phyloP scores from a whole-genome alignment of 2,888 invertebrate species.

The Eupithecia subumbrata region DNA sequence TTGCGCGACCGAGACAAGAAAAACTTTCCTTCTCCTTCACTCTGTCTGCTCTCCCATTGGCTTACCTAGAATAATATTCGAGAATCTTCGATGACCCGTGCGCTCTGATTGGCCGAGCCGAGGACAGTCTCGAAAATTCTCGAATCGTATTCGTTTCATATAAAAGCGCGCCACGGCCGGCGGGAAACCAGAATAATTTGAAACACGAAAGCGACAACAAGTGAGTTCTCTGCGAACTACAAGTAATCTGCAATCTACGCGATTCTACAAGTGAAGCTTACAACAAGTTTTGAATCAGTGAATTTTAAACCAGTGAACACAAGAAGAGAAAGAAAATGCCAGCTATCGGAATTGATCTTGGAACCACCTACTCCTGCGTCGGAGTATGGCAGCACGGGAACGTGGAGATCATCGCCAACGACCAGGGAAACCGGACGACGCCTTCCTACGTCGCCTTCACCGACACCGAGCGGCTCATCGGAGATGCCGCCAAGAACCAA shows the following conservation, averaged over 20 bases:
- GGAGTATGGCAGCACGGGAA: slow-evolving; percentile 86
- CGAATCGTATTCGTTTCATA: slow-evolving; percentile 59
- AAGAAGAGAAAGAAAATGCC: slow-evolving; percentile 69
- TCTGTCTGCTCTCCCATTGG: slow-evolving; percentile 55
- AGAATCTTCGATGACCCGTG: slow-evolving; percentile 53
- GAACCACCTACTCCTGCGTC: slow-evolving; percentile 84
- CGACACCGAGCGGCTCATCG: slow-evolving; percentile 87
- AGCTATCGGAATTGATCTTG: slow-evolving; percentile 83
- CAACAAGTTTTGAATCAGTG: slow-evolving; percentile 29
- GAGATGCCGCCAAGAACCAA: slow-evolving; percentile 89
- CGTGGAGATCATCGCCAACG: slow-evolving; percentile 89
- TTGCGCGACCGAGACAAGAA: slow-evolving; percentile 11
- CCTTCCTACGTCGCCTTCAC: slow-evolving; percentile 90
- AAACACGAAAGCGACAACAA: slow-evolving; percentile 61
- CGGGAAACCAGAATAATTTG: slow-evolving; percentile 68
- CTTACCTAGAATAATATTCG: slow-evolving; percentile 44
- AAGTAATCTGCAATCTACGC: slow-evolving; percentile 19
- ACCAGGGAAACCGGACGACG: slow-evolving; percentile 88
- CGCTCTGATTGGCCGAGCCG: slow-evolving; percentile 58
- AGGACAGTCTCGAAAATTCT: slow-evolving; percentile 58
- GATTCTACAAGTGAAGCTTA: slow-evolving; percentile 45
- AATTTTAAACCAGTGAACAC: slow-evolving; percentile 4
- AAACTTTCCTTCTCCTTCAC: slow-evolving; percentile 43
- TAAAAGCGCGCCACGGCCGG: slow-evolving; percentile 59
- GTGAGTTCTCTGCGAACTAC: slow-evolving; percentile 55